These are phyloP conservation scores for Mixornis gularis DNA, from an alignment of 2,113 vertebrate species.

Conservation along the genomic window DNA sequence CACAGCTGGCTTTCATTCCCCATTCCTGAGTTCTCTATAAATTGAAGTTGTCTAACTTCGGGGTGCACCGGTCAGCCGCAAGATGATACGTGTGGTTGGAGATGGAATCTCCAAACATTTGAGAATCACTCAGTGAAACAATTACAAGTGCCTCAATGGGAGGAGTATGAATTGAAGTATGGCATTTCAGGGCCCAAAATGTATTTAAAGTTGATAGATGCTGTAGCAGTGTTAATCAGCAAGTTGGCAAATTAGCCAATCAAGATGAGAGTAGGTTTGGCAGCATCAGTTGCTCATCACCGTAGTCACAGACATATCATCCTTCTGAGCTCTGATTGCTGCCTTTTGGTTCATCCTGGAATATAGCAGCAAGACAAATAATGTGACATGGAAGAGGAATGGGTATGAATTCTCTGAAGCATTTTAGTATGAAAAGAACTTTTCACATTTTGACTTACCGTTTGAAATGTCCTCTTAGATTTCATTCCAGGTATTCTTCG, in stretches of 20 bases:
- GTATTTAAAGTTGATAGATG: background rate
- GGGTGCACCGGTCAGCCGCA: background rate
- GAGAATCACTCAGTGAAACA: background rate
- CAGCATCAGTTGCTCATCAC: background rate
- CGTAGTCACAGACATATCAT: background rate
- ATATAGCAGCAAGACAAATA: background rate
- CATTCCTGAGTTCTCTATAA: background rate
- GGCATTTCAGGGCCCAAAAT: background rate
- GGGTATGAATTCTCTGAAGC: background rate
- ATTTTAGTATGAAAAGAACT: background rate
- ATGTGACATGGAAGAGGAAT: background rate
- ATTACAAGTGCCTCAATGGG: background rate
- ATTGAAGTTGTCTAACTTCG: background rate
- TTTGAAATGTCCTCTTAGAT: conserved; percentile 72
- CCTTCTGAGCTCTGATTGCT: background rate
- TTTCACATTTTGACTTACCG: background rate
- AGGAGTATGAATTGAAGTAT: background rate
- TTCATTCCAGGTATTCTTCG: conserved; percentile 86
- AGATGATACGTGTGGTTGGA: background rate
- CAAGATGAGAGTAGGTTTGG: background rate
- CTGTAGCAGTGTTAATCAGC: background rate
- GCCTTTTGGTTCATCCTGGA: background rate
- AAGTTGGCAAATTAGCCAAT: background rate
- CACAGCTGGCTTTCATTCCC: background rate
- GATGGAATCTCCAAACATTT: background rate